phyloP scores from a whole-genome alignment of 1,140 invertebrate genomes.

The Metopolophium dirhodum region DNA sequence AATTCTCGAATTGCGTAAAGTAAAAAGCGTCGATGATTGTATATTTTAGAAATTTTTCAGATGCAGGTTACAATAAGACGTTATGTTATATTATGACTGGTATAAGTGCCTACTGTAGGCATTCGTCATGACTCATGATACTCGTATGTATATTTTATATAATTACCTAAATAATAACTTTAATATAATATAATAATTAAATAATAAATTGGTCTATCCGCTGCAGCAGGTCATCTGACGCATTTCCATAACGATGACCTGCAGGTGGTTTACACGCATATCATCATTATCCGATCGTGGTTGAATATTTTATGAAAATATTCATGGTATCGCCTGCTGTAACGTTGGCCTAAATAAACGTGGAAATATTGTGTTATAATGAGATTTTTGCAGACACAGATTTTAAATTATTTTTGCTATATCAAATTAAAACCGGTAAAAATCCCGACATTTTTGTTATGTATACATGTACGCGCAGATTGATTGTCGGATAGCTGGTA shows the following conservation, averaged over 20 bases:
- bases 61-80: background rate
- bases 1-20: background rate
- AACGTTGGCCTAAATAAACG: background rate
- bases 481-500: background rate
- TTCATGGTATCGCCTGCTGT: background rate
- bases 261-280: background rate
- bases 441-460: background rate
- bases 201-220: background rate
- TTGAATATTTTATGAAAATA: background rate
- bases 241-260: background rate
- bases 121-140: background rate
- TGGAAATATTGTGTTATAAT: background rate
- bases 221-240: background rate
- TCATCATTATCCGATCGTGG: background rate
- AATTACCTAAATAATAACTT: background rate
- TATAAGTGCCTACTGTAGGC: background rate
- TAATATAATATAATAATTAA: too few relatives aligned
- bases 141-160: background rate
- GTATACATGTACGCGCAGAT: background rate
- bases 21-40: slow-evolving; percentile 15
- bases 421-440: background rate
- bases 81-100: background rate
- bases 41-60: background rate
- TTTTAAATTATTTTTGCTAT: background rate
- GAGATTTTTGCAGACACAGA: background rate